phyloP scores from a whole-genome alignment of 2,888 invertebrate species.

The Pristionchus arcanus region DNA sequence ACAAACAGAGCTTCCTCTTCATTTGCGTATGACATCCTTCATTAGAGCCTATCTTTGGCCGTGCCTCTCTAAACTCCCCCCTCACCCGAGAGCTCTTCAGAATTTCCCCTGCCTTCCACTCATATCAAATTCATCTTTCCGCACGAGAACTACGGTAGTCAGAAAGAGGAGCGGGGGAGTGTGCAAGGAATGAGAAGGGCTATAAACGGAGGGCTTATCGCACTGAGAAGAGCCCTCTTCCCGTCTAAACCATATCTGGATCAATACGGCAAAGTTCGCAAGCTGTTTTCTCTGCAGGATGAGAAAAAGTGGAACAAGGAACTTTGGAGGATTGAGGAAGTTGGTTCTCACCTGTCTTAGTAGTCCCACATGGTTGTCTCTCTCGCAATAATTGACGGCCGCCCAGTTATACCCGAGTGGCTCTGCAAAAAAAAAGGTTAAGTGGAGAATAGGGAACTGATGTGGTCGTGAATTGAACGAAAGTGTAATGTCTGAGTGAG shows the following conservation, averaged over 20 bases:
- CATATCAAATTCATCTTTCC: background rate
- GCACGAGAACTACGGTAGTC: background rate
- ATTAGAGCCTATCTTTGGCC: too few species aligned
- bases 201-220: background rate
- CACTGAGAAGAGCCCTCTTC: background rate
- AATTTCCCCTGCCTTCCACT: background rate
- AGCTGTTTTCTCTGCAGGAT: background rate
- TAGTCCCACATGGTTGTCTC: background rate
- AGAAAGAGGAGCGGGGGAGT: background rate
- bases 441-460: background rate
- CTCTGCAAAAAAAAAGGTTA: background rate
- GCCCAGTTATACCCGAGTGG: conserved; percentile 17
- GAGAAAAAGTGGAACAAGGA: background rate
- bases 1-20: too few species aligned
- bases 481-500: conserved; percentile 24
- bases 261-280: background rate
- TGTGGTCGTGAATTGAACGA: background rate
- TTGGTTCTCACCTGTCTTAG: background rate
- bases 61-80: background rate
- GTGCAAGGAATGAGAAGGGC: background rate
- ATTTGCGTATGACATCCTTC: too few species aligned
- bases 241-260: background rate
- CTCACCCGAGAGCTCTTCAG: background rate
- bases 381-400: conserved; percentile 50
- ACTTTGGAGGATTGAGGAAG: background rate